phyloP scores from a whole-genome alignment of 2,113 vertebrate species.

The Lepisosteus osseus region DNA sequence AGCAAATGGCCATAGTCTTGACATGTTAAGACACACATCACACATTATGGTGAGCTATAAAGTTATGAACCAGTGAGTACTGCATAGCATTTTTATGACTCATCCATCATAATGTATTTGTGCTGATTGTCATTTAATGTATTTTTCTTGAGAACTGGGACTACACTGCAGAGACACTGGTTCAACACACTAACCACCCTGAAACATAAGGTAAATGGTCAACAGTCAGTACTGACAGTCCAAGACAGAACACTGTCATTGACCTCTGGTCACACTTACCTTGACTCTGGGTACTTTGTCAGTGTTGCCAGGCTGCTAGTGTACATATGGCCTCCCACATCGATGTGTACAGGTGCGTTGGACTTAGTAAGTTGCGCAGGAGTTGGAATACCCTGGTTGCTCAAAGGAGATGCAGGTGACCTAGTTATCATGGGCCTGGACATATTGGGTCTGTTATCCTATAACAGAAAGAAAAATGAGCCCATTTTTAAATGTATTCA shows the following conservation, averaged over 20 bases:
- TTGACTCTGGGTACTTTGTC: slow-evolving; percentile 89
- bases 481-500: background rate
- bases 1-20: too few species aligned
- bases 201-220: too few species aligned
- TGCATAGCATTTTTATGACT: too few species aligned
- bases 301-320: slow-evolving; percentile 98
- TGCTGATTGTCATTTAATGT: too few species aligned
- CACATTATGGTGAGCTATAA: too few species aligned
- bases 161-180: background rate
- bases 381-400: slow-evolving; percentile 96
- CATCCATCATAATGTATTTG: too few species aligned
- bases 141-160: background rate
- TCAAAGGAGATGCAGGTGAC: slow-evolving; percentile 95
- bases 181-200: background rate
- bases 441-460: slow-evolving; percentile 98
- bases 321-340: slow-evolving; percentile 98
- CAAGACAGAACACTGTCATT: slow-evolving; percentile 29
- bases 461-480: slow-evolving; percentile 26
- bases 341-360: slow-evolving; percentile 94
- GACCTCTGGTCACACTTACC: slow-evolving; percentile 64
- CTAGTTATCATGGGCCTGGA: slow-evolving; percentile 97
- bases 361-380: slow-evolving; percentile 98
- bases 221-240: slow-evolving; percentile 5
- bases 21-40: too few species aligned
- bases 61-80: too few species aligned